These are phyloP conservation scores for Bubo bubo DNA, from an alignment of 2,113 vertebrate genomes.

Conservation along the genomic window DNA sequence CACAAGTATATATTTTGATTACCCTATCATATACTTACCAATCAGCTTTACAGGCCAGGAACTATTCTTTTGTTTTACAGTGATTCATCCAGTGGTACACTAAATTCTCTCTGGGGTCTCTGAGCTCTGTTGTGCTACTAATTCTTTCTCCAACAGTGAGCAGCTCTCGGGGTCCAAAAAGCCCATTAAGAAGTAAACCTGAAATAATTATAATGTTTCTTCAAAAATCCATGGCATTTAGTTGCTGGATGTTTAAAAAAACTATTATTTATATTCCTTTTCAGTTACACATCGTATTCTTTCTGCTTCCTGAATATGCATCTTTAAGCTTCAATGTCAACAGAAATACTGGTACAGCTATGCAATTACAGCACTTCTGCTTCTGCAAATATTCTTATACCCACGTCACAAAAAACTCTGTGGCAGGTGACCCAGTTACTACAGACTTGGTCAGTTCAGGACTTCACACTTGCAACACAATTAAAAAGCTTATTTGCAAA, in stretches of 20 bases:
- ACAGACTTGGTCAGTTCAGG: constrained; percentile 37
- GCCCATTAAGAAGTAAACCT: neutral
- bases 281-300: neutral
- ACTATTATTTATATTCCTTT: neutral
- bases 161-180: neutral
- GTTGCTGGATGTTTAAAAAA: neutral
- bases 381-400: constrained; percentile 38
- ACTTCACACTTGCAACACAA: constrained; percentile 29
- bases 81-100: neutral
- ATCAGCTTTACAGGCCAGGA: neutral
- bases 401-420: neutral
- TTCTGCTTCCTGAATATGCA: neutral
- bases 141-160: neutral
- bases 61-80: neutral
- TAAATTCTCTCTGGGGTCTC: neutral
- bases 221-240: neutral
- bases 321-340: neutral
- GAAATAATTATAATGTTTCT: neutral
- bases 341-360: neutral
- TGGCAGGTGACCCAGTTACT: constrained; percentile 36
- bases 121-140: neutral
- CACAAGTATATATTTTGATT: neutral
- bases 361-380: neutral
- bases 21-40: neutral
- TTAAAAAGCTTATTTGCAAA: constrained; percentile 56